Evolutionary conservation across 1,140 invertebrate genomes (phyloP).

Genomic region (Drosophila simulans): DNA sequence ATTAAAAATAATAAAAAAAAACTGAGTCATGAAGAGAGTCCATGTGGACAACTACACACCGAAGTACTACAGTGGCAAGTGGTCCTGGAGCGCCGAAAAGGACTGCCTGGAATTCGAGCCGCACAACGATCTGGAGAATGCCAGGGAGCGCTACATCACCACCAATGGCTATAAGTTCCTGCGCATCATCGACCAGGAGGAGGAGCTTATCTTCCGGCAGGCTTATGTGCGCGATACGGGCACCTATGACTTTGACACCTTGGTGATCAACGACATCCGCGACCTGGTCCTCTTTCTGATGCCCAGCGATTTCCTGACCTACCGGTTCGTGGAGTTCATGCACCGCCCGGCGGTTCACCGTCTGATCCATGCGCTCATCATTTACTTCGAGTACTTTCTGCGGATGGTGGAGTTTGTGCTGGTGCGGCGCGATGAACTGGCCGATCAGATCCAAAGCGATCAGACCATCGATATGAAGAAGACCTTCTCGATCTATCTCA

Average conservation of each 20-base stretch:
- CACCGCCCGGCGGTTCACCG: constrained; percentile 60
- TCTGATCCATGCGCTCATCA: constrained; percentile 70
- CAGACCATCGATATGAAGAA: constrained; percentile 70
- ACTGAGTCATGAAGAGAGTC: constrained; percentile 53
- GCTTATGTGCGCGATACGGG: constrained; percentile 45
- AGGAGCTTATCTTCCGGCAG: constrained; percentile 74
- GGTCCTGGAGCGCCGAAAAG: constrained; percentile 61
- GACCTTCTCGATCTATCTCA: constrained; percentile 65
- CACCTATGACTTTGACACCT: constrained; percentile 62
- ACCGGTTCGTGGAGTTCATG: constrained; percentile 68
- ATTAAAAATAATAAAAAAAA: neutral
- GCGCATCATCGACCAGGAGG: constrained; percentile 66
- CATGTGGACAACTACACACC: constrained; percentile 58
- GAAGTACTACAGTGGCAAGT: constrained; percentile 68
- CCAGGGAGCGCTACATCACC: constrained; percentile 53
- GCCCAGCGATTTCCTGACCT: constrained; percentile 57
- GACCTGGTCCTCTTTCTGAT: constrained; percentile 74
- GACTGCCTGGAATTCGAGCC: constrained; percentile 63
- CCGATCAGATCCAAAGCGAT: constrained; percentile 65
- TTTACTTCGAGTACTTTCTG: constrained; percentile 80
- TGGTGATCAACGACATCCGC: constrained; percentile 72
- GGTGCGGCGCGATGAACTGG: constrained; percentile 74
- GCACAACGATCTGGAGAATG: constrained; percentile 43
- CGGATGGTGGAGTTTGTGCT: constrained; percentile 75
- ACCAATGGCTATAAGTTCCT: constrained; percentile 67